Base-by-base conservation (phyloP, 2,797 vertebrate genomes). In the Crypturellus tataupa region DNA sequence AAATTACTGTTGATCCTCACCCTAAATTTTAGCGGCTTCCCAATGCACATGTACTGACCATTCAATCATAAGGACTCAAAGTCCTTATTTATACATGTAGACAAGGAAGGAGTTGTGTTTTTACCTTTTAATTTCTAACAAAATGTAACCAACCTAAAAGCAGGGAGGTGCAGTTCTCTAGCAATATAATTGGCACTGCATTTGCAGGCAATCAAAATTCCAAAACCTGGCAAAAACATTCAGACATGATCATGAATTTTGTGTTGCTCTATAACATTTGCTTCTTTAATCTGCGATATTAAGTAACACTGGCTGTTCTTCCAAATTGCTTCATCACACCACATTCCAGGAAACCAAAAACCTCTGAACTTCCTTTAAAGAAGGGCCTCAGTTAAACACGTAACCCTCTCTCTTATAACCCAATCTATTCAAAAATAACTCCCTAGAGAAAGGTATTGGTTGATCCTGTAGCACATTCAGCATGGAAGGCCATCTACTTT, bases 31-130 rank as follows among this genome's bases (percentile, higher is more conserved):
- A 29, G 13, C 33, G 37, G 6, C 15, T 60, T 78, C 39, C 44
- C 55, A 71, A n/a, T 0, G 1, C 15, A 15, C 17, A 12, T 0
- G 3, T 16, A 59, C 35, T 8, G 42, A 4, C 8, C 53, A 2
- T 64, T 58, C 56, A 86, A 71, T 7, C 37, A 76, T 12, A 20
- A 10, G 10, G 3, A 56, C 35, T 56, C 58, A 69, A 10, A 73
- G 39, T 58, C 69, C 37, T 70, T 64, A 51, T 7, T 59, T 68
- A 31, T 6, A 42, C 8, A 18, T 3, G 3, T 4, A 49, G 14
- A 31, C 55, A 71, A 70, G 37, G 23, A 55, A 40, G 29, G 7
- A 12, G 35, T 33, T 31, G 31, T 47, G 18, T 17, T 84, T 87
- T 76, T 53, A 39, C 18, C 49, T 51, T 29, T 12, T 40, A 40